A percentile compares a stretch with the other conserved stretches of the same genome.
Evolutionary conservation across 30 jellyfish, hydroid and myxozoan genomes (phyloP).

Genomic region (Turritopsis rubra): DNA sequence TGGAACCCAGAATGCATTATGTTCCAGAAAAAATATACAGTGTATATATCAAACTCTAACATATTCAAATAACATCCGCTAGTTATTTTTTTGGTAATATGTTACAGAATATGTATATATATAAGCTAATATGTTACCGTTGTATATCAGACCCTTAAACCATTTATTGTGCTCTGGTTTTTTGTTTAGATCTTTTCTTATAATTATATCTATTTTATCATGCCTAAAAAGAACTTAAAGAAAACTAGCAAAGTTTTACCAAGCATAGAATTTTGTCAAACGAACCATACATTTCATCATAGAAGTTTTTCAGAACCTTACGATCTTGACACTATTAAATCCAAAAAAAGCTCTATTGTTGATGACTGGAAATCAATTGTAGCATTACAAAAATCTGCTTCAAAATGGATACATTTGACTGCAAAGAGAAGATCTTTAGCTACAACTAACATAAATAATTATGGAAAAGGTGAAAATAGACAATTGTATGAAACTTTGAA

Average conservation of each 20-base stretch:
- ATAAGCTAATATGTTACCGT: too few species aligned
- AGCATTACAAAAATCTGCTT: slow-evolving; percentile 22
- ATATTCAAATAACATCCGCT: too few species aligned
- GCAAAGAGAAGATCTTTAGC: slow-evolving; percentile 35
- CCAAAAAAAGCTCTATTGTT: background rate
- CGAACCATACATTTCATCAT: background rate
- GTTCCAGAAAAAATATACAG: too few species aligned
- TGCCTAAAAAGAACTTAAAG: background rate
- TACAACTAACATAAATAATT: background rate
- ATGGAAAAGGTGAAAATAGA: slow-evolving; percentile 17
- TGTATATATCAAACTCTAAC: too few species aligned
- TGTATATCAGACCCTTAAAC: background rate
- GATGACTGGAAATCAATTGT: slow-evolving; percentile 41
- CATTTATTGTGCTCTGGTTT: background rate
- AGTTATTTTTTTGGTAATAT: too few species aligned
- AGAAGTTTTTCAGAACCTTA: background rate
- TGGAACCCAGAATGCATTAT: too few species aligned
- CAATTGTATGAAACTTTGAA: slow-evolving; percentile 35
- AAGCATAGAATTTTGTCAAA: background rate
- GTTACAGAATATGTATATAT: too few species aligned
- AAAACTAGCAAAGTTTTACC: background rate
- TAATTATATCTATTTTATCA: background rate
- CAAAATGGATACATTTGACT: slow-evolving; percentile 51
- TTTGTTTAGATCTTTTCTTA: background rate
- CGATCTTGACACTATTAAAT: background rate